These are phyloP conservation scores for Megaleporinus macrocephalus DNA, from an alignment of 2,113 vertebrate species.

Conservation along the genomic window DNA sequence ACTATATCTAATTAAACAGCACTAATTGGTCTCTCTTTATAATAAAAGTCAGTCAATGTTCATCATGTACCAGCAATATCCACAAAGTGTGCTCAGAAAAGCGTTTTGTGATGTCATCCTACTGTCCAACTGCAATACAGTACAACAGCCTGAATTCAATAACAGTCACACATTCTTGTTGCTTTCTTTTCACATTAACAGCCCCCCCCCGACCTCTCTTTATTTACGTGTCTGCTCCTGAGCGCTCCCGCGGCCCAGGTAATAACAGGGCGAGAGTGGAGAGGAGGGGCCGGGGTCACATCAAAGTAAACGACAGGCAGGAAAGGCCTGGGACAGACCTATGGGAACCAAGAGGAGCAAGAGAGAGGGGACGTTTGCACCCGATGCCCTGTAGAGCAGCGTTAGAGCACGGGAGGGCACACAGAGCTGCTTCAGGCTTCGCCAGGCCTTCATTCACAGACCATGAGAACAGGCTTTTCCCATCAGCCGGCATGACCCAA, in stretches of 20 bases:
- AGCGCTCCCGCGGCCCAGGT: constrained; percentile 36
- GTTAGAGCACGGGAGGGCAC: not conserved
- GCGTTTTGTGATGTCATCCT: too few relatives aligned
- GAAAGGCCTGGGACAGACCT: constrained; percentile 26
- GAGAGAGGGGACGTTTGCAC: constrained; percentile 2
- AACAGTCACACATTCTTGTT: not conserved
- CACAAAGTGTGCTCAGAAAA: too few relatives aligned
- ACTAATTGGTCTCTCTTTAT: too few relatives aligned
- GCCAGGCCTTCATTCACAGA: not conserved
- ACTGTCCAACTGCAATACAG: too few relatives aligned
- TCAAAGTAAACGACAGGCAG: constrained; percentile 47
- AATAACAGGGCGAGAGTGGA: constrained; percentile 49
- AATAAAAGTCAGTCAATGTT: too few relatives aligned
- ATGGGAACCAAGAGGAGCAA: constrained; percentile 9
- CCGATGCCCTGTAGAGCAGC: too few relatives aligned
- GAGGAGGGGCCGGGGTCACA: constrained; percentile 31
- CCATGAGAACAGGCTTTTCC: constrained; percentile 3
- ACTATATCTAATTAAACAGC: too few relatives aligned
- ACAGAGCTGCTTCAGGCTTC: not conserved
- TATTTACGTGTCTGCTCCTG: constrained; percentile 42
- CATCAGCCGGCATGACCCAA: not conserved
- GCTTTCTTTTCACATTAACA: constrained; percentile 12
- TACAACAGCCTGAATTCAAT: too few relatives aligned
- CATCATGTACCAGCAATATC: too few relatives aligned
- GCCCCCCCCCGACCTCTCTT: not conserved